Conservation (phyloP, 2,888 invertebrate species). For the Ecdyonurus torrentis region DNA sequence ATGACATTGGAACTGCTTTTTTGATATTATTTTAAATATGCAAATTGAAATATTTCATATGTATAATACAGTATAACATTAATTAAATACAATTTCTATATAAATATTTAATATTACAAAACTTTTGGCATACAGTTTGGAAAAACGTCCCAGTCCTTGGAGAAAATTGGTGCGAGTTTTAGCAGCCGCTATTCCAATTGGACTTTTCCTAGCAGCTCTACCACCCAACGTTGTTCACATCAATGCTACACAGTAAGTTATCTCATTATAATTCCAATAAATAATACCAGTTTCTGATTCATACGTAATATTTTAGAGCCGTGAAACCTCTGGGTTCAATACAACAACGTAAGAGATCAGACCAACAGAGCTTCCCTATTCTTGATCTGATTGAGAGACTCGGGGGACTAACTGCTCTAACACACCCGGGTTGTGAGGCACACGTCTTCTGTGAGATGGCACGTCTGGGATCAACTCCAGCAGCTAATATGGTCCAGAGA, state of each 20-base stretch:
- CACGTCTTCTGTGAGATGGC: conserved; percentile 22
- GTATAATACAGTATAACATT: too few relatives aligned
- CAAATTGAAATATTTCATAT: too few relatives aligned
- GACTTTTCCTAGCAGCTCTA: conserved; percentile 49
- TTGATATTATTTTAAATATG: too few relatives aligned
- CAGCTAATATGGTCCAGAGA: conserved; percentile 15
- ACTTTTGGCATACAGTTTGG: too few relatives aligned
- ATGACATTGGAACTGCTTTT: too few relatives aligned
- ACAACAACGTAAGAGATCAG: not conserved
- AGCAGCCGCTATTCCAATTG: conserved; percentile 51
- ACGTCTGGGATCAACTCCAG: conserved; percentile 12
- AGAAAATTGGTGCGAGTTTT: conserved; percentile 43
- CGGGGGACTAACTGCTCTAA: conserved; percentile 17
- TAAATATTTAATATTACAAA: too few relatives aligned
- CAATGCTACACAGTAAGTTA: conserved; percentile 20
- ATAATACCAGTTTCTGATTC: not conserved
- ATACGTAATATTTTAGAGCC: not conserved
- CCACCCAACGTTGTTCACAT: conserved; percentile 49
- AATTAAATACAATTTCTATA: too few relatives aligned
- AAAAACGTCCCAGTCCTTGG: conserved; percentile 28
- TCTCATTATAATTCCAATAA: not conserved
- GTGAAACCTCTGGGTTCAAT: not conserved
- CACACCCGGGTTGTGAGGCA: conserved; percentile 20
- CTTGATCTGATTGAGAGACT: conserved; percentile 23
- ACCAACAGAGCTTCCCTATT: conserved; percentile 17